Conservation (phyloP, 2,113 vertebrate genomes). For the Emydura subglobosa region DNA sequence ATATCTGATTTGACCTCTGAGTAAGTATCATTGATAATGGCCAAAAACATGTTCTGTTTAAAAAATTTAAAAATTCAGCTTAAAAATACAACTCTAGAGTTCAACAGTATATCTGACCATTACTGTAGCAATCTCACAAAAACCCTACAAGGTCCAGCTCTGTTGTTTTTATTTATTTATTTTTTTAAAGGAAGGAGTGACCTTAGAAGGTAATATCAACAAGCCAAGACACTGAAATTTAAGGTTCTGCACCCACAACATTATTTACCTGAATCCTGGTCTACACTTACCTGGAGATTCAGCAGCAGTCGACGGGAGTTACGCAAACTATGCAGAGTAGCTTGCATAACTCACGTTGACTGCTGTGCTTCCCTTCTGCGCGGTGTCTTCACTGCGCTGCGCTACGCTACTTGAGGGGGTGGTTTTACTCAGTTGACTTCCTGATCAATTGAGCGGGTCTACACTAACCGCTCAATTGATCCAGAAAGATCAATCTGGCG, state of each 20-base stretch:
- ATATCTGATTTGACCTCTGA: slow-evolving; percentile 97
- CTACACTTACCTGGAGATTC: no score
- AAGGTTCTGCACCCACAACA: background rate
- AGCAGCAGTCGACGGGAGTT: no score
- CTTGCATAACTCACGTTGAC: no score
- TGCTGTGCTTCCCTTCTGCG: no score
- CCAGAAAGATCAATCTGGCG: no score
- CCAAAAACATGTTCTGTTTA: slow-evolving; percentile 96
- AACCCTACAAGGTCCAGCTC: background rate
- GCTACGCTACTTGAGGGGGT: no score
- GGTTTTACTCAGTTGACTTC: no score
- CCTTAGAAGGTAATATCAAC: background rate
- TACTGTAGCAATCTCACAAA: background rate
- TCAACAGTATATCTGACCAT: background rate
- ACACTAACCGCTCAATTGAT: no score
- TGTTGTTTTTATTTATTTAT: background rate
- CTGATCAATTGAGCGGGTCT: no score
- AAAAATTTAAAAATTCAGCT: slow-evolving; percentile 10
- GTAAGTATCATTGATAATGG: slow-evolving; percentile 97
- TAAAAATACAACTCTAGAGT: background rate
- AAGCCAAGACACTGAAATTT: background rate
- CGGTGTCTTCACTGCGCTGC: no score
- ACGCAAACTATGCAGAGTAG: no score
- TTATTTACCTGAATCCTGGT: background rate
- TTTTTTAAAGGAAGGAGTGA: background rate